A percentile compares a stretch with the other conserved stretches of the same genome.
Evolutionary conservation across 2,113 vertebrate genomes (phyloP).

Genomic region (Caranx melampygus): DNA sequence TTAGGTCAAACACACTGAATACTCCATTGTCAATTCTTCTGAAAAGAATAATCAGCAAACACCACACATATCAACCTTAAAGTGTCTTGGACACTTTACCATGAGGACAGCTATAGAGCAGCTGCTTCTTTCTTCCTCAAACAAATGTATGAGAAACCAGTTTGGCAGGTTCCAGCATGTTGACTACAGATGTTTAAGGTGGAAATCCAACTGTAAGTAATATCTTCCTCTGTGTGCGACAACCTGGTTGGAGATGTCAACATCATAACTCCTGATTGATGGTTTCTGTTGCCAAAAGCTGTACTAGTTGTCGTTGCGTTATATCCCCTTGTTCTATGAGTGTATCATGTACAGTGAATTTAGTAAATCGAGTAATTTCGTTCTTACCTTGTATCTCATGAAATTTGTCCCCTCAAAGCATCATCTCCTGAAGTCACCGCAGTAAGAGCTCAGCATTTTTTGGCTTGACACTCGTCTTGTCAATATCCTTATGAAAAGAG

Average conservation of each 20-base stretch:
- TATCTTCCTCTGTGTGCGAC: neutral
- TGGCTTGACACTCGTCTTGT: conserved; percentile 22
- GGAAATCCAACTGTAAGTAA: conserved; percentile 8
- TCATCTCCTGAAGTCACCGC: conserved; percentile 63
- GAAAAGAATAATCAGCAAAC: neutral
- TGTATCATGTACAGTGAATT: neutral
- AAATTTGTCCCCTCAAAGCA: conserved; percentile 47
- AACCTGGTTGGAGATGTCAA: neutral
- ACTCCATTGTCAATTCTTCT: neutral
- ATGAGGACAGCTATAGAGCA: neutral
- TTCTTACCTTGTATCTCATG: conserved; percentile 59
- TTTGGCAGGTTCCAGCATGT: conserved; percentile 57
- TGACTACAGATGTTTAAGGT: conserved; percentile 45
- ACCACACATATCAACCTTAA: neutral
- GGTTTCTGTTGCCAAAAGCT: neutral
- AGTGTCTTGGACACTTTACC: neutral
- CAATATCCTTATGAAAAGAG: conserved; percentile 22
- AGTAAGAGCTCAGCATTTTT: conserved; percentile 63
- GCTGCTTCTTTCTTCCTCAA: conserved; percentile 12
- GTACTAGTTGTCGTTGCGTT: neutral
- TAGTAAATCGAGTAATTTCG: neutral
- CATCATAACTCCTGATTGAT: neutral
- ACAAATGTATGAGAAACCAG: conserved; percentile 56
- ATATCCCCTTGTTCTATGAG: neutral
- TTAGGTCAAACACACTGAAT: neutral